phyloP scores from a whole-genome alignment of 1,140 invertebrate species.

The Luehdorfia chinensis region DNA sequence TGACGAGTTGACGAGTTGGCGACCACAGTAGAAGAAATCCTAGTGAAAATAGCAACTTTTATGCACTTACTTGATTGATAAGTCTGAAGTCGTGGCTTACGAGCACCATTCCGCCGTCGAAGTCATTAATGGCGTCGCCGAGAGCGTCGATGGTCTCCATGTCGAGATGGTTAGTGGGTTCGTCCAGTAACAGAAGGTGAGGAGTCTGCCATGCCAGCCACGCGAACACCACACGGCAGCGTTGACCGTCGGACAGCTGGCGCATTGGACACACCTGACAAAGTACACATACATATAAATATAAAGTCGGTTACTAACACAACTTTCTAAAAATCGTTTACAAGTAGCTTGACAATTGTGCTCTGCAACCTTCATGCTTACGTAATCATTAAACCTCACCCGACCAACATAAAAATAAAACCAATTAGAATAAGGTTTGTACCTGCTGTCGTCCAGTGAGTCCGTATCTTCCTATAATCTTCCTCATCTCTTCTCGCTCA shows the following conservation, averaged over 20 bases:
- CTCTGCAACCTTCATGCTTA: no score
- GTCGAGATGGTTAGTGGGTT: conserved; percentile 99
- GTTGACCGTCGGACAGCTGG: conserved; percentile 98
- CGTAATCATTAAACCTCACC: no score
- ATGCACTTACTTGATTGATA: conserved; percentile 95
- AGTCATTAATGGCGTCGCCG: conserved; percentile 98
- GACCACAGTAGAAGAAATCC: no score
- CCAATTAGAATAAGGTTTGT: no score
- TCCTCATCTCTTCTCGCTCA: conserved; percentile 99
- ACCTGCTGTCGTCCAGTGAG: conserved; percentile 97
- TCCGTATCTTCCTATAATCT: conserved; percentile 98
- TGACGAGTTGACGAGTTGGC: no score
- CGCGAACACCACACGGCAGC: conserved; percentile 98
- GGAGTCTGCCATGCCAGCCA: conserved; percentile 97
- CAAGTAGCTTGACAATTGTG: no score
- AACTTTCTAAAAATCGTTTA: no score
- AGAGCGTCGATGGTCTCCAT: conserved; percentile 99
- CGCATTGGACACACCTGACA: conserved; percentile 95
- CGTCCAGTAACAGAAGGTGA: conserved; percentile 95
- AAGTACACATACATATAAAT: conserved; percentile 1
- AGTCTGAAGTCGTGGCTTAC: conserved; percentile 99
- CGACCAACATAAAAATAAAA: no score
- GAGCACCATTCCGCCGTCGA: conserved; percentile 98
- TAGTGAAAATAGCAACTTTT: no score
- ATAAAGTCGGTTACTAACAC: background rate